Percentiles rank a stretch among this genome's conserved stretches.
These are phyloP conservation scores for Spinus pinus DNA, from an alignment of 2,797 vertebrate species.

Conservation along the genomic window DNA sequence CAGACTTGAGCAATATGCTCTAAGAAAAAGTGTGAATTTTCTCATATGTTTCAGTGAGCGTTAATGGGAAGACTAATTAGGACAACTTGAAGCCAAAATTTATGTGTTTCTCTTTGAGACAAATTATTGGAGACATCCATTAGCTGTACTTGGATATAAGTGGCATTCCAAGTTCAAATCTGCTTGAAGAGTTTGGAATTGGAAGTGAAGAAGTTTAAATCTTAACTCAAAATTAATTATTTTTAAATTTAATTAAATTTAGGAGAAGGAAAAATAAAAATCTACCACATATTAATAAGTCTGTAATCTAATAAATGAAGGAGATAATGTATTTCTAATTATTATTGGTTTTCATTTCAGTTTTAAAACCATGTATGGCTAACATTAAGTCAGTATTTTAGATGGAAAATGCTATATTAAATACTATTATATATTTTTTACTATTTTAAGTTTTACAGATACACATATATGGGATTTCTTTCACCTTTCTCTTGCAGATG, in stretches of 20 bases:
- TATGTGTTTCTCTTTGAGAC: neutral
- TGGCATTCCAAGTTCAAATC: neutral
- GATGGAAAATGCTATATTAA: neutral
- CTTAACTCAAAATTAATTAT: neutral
- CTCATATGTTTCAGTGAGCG: neutral
- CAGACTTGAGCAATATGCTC: slow-evolving; percentile 45
- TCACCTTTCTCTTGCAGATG: neutral
- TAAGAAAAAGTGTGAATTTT: slow-evolving; percentile 7
- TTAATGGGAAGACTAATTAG: slow-evolving; percentile 44
- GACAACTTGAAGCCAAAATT: slow-evolving; percentile 35
- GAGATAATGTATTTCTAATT: neutral
- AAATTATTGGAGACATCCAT: neutral
- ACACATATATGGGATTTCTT: neutral
- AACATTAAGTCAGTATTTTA: neutral
- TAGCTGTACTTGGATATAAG: neutral
- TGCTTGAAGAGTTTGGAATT: neutral
- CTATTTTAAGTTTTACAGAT: neutral
- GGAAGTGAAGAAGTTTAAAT: neutral
- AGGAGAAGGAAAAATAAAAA: neutral
- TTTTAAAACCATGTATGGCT: neutral
- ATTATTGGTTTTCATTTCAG: neutral
- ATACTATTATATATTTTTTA: neutral
- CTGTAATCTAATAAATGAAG: neutral
- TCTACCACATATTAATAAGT: neutral
- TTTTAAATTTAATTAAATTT: neutral